Base-by-base conservation (phyloP, 2,113 vertebrate genomes). In the Brachyistius frenatus region DNA sequence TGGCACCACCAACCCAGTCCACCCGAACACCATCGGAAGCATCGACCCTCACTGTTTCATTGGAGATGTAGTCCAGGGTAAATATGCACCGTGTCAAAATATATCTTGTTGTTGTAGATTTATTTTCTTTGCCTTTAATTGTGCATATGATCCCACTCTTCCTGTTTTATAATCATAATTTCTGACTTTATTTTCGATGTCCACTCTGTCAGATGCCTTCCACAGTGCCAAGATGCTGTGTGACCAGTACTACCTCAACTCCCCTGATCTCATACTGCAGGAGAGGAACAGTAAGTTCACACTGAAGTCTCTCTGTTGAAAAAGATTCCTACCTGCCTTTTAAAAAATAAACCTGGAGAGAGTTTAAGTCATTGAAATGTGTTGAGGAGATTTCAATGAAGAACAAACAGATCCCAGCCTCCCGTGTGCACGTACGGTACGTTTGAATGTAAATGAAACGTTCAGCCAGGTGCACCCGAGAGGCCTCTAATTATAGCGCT, bases 21-120 rank as follows among this genome's bases (percentile, higher is more conserved):
- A 97, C 75, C 96, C 97, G 72, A 98, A 96, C 73, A 97, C 97
- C 80, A 98, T 98, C 0, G 97, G 97, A 50, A 95, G 96, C 94
- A 98, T 98, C 0, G 97, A 98, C 90, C 95, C 96, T 52, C 95
- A 95, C 84, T 98, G 97, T 85, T 78, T 89, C 0, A 96, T 98
- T 35, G 92, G 93, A 2, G 93, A 96, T 1, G 96, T 98, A 30
- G 94, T 98, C 57, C 95, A 94, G 92, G 97, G 97, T 97, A 55
- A 89, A 23, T 4, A 2, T 3, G 4, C 7, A 2, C 11, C 7
- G 11, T 1, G 7, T 44, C 8, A 44, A 1, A 44, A 0, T 8
- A 6, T 3, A 9, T 44, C 41, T 37, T 37, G 37, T 37, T 4
- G 7, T 37, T 37, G 4, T 37, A 4, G 11, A 10, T 44, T 3